Evolutionary conservation across 2,888 invertebrate species (phyloP), one percentile per base, ranked within the genome.

Genomic region (Leucophenga montana): DNA sequence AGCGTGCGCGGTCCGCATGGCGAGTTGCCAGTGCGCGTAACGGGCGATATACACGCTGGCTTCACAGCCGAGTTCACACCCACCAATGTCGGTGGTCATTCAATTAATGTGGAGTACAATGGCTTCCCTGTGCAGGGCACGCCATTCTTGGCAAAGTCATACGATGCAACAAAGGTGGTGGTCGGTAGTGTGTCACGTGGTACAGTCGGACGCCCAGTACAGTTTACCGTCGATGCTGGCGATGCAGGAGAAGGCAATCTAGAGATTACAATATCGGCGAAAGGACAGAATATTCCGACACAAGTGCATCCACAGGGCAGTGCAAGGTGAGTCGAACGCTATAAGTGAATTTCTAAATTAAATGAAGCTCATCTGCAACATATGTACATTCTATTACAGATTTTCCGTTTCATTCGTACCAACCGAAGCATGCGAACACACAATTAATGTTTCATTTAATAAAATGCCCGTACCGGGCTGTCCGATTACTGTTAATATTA

Each of bases 401-500:
- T 99, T 99, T 90, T 95, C 97, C 75, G 99, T 99, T 71, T 97
- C 97, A 81, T 99, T 99, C 89, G 94, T 97, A 75, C 98, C 99
- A 66, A 95, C 96, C 39, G 96, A 97, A 88, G 93, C 96, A 46
- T 96, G 96, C 86, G 95, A 97, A 87, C 98, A 99, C 90, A 93
- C 95, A 72, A 96, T 99, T 80, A 97, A 97, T 90, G 98, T 99
- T 73, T 97, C 97, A 71, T 99, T 99, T 89, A 99, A 99, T 90
- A 97, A 97, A 91, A 91, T 91, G 91, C 91, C 94, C 64, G 93
- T 95, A 22, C 93, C 94, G 67, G 97, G 97, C 72, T 97, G 97
- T 87, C 97, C 97, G n/a, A 94, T 97, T 76, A 92, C 95, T 76
- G 96, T 97, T 53, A 92, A 93, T 83, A 95, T 97, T 48, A 91